Evolutionary conservation across 2,797 vertebrate species (phyloP), one percentile per base, ranked within the genome.

Genomic region (Ibycter americanus): DNA sequence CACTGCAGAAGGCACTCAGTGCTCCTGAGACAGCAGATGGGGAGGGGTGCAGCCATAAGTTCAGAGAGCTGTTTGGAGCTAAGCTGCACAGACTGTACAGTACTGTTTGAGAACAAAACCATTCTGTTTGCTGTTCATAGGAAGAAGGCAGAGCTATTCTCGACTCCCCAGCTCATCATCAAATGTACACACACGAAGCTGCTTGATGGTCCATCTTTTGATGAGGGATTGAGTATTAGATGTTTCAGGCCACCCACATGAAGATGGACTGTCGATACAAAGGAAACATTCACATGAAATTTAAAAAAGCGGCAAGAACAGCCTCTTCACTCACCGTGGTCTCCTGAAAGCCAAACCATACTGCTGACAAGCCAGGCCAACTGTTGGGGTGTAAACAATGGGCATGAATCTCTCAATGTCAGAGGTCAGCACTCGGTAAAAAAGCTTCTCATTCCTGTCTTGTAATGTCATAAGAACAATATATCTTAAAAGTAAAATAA

Each of bases 401-500:
- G 99, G 99, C 99, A 99, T 99, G 97, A 99, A 99, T 96, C 99
- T 98, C 97, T 99, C 99, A 0, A 99, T 98, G 63, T 99, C 99
- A 0, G 99, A 99, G 5, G 99, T 99, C 94, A 99, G 97, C 95
- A 99, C 92, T 15, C 99, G 98, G 96, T 99, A 99, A 96, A 99
- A 99, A n/a, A 99, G 98, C 98, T 99, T 99, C 98, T 99, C 99
- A 3, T 99, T 99, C 91, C 99, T 98, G 98, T 99, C 99, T 98
- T 99, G 99, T 73, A 99, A 98, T 1, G 99, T 99, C 99, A 99
- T 99, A 89, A 99, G 98, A 85, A 99, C 97, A 97, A 99, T 99
- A 96, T 99, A 99, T 97, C 99, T 99, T 82, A 96, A 66, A 93
- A 90, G 32, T 29, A 62, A 83, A 82, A 95, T 21, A 61, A 92